phyloP scores from a whole-genome alignment of 92 coral and sea anemone genomes.

The Zoanthus gigantus region DNA sequence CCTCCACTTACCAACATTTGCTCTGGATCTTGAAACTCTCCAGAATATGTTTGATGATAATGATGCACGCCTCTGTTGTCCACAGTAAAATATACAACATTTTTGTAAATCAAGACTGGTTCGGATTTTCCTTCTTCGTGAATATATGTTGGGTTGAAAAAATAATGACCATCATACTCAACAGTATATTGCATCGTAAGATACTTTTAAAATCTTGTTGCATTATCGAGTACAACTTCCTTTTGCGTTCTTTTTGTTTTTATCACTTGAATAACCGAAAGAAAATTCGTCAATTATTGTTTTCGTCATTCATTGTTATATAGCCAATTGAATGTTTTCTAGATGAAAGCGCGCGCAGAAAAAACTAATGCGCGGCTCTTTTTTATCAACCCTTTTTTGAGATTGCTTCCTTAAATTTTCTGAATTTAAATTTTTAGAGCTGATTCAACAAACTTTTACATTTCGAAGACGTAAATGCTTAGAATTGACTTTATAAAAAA shows the following conservation, averaged over 20 bases:
- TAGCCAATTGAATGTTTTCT: background rate
- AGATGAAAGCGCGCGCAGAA: background rate
- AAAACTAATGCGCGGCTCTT: background rate
- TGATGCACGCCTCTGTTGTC: constrained; percentile 79
- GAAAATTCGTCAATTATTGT: background rate
- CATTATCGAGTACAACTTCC: background rate
- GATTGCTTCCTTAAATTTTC: too few relatives aligned
- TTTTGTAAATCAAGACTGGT: constrained; percentile 73
- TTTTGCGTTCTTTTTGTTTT: background rate
- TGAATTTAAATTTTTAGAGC: too few relatives aligned
- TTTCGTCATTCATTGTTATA: background rate
- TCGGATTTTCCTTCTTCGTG: constrained; percentile 40
- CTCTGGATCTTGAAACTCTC: constrained; percentile 67
- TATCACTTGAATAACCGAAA: background rate
- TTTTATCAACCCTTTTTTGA: background rate
- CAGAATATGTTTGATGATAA: constrained; percentile 73
- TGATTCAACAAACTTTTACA: too few relatives aligned
- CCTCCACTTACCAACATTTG: constrained; percentile 10
- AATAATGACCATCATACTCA: constrained; percentile 61
- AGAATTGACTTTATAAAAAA: too few relatives aligned
- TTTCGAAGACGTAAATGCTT: too few relatives aligned
- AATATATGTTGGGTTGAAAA: constrained; percentile 82
- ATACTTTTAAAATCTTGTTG: background rate
- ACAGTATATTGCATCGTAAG: background rate
- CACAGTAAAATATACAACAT: constrained; percentile 83